phyloP scores from a whole-genome alignment of 2,113 vertebrate genomes.

The Sisor rabdophorus region DNA sequence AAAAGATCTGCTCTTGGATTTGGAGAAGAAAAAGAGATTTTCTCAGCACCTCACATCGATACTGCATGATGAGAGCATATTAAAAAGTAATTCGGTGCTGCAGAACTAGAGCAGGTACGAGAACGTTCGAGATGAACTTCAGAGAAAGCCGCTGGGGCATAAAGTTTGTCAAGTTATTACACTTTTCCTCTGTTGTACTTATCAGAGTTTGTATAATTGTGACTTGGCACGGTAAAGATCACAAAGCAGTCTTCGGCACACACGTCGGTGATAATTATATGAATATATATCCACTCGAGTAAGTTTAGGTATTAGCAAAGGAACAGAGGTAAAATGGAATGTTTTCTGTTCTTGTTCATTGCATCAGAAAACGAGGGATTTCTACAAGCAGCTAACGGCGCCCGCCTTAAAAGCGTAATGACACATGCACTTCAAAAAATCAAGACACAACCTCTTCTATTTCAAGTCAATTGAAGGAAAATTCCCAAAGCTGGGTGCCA shows the following conservation, averaged over 20 bases:
- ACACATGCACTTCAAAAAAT: neutral
- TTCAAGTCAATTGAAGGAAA: constrained; percentile 29
- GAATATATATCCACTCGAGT: neutral
- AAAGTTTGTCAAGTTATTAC: constrained; percentile 29
- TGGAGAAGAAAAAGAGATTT: constrained; percentile 10
- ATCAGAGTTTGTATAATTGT: constrained; percentile 19
- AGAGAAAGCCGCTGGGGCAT: constrained; percentile 19
- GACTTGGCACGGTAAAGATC: neutral
- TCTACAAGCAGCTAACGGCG: neutral
- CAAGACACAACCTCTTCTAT: constrained; percentile 16
- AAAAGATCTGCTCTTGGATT: constrained; percentile 17
- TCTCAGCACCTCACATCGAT: constrained; percentile 7
- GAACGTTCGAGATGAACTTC: constrained; percentile 12
- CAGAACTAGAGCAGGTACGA: constrained; percentile 22
- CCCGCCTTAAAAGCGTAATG: neutral
- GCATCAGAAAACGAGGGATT: neutral
- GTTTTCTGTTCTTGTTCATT: neutral
- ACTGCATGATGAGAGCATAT: constrained; percentile 19
- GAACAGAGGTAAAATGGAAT: neutral
- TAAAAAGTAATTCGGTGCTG: constrained; percentile 28
- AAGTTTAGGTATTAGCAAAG: constrained; percentile 10
- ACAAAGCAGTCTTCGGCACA: neutral
- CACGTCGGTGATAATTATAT: constrained; percentile 2
- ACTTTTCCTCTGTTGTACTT: constrained; percentile 7
- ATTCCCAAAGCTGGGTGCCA: constrained; percentile 21